A percentile compares a stretch with the other conserved stretches of the same genome.
Evolutionary conservation across 2,797 vertebrate species (phyloP).

Genomic region (Acipenser oxyrinchus): DNA sequence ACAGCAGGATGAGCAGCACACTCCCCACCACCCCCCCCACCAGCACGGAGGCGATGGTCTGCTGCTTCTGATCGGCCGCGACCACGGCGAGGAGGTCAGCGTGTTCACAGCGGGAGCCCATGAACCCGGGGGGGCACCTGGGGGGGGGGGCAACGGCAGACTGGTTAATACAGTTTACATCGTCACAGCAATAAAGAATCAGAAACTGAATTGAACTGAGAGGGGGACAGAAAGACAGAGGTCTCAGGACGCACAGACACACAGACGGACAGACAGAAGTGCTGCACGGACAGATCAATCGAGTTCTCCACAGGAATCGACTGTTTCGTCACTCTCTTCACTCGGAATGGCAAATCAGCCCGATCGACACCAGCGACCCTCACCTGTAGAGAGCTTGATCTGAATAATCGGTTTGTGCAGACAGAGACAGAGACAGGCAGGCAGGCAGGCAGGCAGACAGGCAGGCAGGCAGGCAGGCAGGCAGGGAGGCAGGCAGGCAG

Average conservation of each 20-base stretch:
- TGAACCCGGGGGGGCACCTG: slow-evolving; percentile 81
- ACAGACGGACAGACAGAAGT: background rate
- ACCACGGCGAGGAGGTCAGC: slow-evolving; percentile 92
- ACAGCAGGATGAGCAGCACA: slow-evolving; percentile 66
- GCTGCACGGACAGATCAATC: background rate
- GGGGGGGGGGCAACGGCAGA: background rate
- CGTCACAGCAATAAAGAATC: background rate
- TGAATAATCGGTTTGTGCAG: too few relatives aligned
- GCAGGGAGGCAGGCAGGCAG: too few relatives aligned
- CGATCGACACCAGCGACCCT: too few relatives aligned
- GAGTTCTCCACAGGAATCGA: too few relatives aligned
- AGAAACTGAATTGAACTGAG: background rate
- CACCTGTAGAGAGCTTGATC: too few relatives aligned
- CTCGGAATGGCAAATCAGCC: too few relatives aligned
- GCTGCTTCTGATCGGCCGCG: slow-evolving; percentile 81
- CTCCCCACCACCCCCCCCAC: slow-evolving; percentile 78
- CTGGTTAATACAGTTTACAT: too few relatives aligned
- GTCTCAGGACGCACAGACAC: background rate
- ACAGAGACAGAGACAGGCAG: too few relatives aligned
- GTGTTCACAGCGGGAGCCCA: slow-evolving; percentile 84
- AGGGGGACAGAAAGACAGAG: background rate
- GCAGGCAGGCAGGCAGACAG: too few relatives aligned
- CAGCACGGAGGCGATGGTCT: slow-evolving; percentile 77
- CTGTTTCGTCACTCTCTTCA: too few relatives aligned
- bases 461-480: too few relatives aligned